Evolutionary conservation across 2,888 invertebrate genomes (phyloP).

Genomic region (Ischnura elegans): DNA sequence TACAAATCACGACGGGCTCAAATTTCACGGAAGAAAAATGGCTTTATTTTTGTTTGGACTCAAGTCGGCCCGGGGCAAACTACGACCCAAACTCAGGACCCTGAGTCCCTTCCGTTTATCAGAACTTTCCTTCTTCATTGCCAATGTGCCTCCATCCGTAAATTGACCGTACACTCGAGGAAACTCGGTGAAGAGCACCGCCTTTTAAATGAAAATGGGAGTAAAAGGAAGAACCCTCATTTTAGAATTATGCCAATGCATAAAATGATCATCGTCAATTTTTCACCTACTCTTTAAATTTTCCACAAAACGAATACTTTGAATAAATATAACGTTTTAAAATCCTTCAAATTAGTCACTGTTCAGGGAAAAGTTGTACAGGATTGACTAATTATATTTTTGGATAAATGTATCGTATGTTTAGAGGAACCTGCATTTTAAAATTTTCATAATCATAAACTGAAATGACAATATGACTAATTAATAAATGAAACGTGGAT

Average conservation of each 20-base stretch:
- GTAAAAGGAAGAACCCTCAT: not conserved
- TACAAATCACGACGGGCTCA: not conserved
- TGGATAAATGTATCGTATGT: no score
- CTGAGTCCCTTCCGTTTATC: not conserved
- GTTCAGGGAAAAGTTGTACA: no score
- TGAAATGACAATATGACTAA: no score
- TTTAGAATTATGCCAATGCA: not conserved
- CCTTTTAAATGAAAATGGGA: not conserved
- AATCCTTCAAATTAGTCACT: no score
- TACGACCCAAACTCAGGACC: not conserved
- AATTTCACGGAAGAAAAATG: not conserved
- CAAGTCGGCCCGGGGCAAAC: not conserved
- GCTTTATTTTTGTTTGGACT: not conserved
- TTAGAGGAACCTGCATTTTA: no score
- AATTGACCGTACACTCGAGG: not conserved
- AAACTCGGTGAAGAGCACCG: not conserved
- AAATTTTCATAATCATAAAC: no score
- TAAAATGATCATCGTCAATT: no score
- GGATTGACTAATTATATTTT: no score
- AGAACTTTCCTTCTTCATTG: not conserved
- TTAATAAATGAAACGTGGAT: no score
- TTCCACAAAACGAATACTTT: no score
- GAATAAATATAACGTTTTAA: no score
- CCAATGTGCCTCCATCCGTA: not conserved
- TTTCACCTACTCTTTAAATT: no score